phyloP scores from a whole-genome alignment of 1,140 invertebrate species.

The Ips nitidus region DNA sequence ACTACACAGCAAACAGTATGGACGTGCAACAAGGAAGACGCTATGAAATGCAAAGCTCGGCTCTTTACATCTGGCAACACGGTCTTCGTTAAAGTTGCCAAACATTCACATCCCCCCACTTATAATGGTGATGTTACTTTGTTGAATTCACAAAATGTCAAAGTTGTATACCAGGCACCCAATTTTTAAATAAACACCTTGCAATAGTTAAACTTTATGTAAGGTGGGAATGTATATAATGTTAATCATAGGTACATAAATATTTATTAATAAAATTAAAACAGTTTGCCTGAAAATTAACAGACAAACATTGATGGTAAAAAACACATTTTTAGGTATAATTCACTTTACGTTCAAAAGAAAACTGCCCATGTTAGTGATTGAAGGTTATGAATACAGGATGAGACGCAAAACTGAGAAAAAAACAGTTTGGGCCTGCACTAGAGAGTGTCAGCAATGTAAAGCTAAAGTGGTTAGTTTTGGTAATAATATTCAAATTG shows the following conservation, averaged over 20 bases:
- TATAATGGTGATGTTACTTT: not conserved
- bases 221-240: too few relatives aligned
- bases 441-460: not conserved
- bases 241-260: too few relatives aligned
- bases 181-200: too few relatives aligned
- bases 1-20: constrained; percentile 10
- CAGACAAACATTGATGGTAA: not conserved
- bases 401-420: not conserved
- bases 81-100: constrained; percentile 7
- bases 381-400: constrained; percentile 13
- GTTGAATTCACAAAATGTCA: not conserved
- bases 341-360: constrained; percentile 1
- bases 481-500: not conserved
- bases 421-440: constrained; percentile 6
- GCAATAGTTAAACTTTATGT: too few relatives aligned
- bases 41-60: constrained; percentile 20
- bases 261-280: too few relatives aligned
- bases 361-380: constrained; percentile 5
- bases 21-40: constrained; percentile 22
- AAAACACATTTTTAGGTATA: constrained; percentile 2
- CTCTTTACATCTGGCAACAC: constrained; percentile 20
- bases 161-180: not conserved
- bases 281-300: too few relatives aligned
- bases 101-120: constrained; percentile 13
- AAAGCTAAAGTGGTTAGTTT: not conserved